Conservation (phyloP, 2,113 vertebrate genomes). For the Xenopus laevis region DNA sequence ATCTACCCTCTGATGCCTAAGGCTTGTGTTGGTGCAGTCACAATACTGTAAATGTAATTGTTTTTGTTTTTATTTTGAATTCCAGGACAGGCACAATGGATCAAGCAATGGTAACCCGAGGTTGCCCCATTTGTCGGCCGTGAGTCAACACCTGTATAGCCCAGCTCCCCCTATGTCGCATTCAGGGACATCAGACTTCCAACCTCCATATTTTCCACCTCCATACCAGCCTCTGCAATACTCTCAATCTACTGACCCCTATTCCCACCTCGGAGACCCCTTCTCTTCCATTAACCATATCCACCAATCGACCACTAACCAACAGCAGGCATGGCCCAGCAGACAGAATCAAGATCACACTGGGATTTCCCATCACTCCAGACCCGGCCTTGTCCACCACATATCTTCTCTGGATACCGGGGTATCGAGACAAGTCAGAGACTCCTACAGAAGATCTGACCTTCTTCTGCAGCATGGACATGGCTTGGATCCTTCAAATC, state of each 20-base stretch:
- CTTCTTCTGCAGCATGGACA: conserved; percentile 75
- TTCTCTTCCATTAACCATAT: conserved; percentile 88
- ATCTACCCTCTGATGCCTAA: no score
- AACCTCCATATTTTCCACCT: conserved; percentile 90
- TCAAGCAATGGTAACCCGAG: conserved; percentile 89
- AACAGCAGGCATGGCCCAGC: conserved; percentile 87
- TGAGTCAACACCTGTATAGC: conserved; percentile 92
- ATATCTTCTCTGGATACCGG: conserved; percentile 85
- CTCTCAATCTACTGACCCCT: conserved; percentile 83
- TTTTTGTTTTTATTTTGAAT: conserved; percentile 6
- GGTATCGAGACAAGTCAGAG: conserved; percentile 71
- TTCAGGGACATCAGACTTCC: conserved; percentile 85
- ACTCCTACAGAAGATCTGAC: conserved; percentile 85
- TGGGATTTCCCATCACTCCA: conserved; percentile 70
- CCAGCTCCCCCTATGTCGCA: conserved; percentile 89
- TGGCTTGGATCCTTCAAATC: conserved; percentile 76
- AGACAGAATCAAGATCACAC: conserved; percentile 78
- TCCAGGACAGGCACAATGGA: conserved; percentile 89
- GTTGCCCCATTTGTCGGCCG: conserved; percentile 88
- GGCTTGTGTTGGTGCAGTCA: no score
- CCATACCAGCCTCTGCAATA: conserved; percentile 93
- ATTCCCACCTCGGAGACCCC: conserved; percentile 88
- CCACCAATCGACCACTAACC: conserved; percentile 79
- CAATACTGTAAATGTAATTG: not conserved
- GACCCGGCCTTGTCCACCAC: conserved; percentile 80